These are phyloP conservation scores for Panopea generosa DNA, from an alignment of 2,888 invertebrate genomes.

Conservation along the genomic window DNA sequence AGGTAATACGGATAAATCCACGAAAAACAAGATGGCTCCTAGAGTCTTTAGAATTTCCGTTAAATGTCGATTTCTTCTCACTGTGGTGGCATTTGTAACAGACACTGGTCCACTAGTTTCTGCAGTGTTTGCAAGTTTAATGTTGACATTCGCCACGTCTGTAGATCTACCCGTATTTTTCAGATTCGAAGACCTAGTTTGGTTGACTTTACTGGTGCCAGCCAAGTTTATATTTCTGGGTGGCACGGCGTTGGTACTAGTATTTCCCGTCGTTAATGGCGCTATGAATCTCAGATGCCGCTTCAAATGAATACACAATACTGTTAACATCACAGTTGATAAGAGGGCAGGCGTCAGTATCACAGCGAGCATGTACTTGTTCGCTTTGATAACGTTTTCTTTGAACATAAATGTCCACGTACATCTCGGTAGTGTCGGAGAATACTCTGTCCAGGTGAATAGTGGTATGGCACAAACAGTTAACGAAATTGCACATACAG, in stretches of 20 bases:
- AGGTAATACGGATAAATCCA: slow-evolving; percentile 24
- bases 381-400: neutral
- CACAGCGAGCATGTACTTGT: slow-evolving; percentile 23
- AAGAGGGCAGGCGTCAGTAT: slow-evolving; percentile 14
- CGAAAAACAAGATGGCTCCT: slow-evolving; percentile 15
- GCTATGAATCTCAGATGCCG: no score
- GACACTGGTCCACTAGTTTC: no score
- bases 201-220: no score
- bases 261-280: no score
- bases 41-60: slow-evolving; percentile 15
- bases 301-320: slow-evolving; percentile 11
- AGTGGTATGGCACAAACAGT: slow-evolving; percentile 17
- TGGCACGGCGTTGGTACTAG: no score
- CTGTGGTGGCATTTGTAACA: no score
- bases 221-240: no score
- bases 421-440: neutral
- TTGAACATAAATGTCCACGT: slow-evolving; percentile 17
- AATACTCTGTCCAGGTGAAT: slow-evolving; percentile 7
- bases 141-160: no score
- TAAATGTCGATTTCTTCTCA: neutral
- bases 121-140: no score
- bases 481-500: slow-evolving; percentile 3
- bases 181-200: no score
- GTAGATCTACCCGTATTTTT: no score
- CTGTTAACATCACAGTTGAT: slow-evolving; percentile 14